phyloP scores from a whole-genome alignment of 2,888 invertebrate genomes.

The Orgyia antiqua region DNA sequence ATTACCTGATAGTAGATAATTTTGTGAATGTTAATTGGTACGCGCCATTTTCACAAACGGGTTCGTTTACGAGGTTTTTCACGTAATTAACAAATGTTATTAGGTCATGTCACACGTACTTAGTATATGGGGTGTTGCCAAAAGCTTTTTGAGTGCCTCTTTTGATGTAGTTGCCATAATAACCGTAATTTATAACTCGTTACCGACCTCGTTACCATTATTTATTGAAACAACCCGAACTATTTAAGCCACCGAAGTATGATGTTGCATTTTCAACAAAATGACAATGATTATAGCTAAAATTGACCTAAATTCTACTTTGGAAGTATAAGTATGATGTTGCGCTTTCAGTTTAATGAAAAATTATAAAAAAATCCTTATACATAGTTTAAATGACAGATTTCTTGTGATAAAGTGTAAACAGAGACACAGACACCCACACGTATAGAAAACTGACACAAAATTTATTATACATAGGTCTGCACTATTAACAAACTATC shows the following conservation, averaged over 20 bases:
- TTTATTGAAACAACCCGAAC: conserved; percentile 32
- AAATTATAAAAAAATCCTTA: no score
- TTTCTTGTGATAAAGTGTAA: no score
- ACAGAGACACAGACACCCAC: no score
- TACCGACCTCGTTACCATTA: conserved; percentile 25
- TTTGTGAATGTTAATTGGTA: conserved; percentile 1
- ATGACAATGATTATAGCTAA: no score
- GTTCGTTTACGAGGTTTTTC: conserved; percentile 23
- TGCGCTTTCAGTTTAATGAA: no score
- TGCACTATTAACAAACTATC: no score
- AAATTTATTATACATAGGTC: no score
- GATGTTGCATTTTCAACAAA: conserved; percentile 17
- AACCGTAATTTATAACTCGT: conserved; percentile 44
- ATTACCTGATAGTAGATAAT: no score
- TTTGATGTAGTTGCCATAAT: conserved; percentile 39
- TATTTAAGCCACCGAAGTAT: conserved; percentile 36
- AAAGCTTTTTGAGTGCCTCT: conserved; percentile 34
- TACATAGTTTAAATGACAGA: no score
- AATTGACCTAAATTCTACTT: no score
- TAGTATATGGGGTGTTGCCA: conserved; percentile 33
- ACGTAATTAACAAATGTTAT: conserved; percentile 39
- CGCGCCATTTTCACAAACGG: conserved; percentile 12
- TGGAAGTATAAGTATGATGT: no score
- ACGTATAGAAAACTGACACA: no score
- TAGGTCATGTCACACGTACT: conserved; percentile 39